phyloP scores from a whole-genome alignment of 2,113 vertebrate species.

The Accipiter virgatus region DNA sequence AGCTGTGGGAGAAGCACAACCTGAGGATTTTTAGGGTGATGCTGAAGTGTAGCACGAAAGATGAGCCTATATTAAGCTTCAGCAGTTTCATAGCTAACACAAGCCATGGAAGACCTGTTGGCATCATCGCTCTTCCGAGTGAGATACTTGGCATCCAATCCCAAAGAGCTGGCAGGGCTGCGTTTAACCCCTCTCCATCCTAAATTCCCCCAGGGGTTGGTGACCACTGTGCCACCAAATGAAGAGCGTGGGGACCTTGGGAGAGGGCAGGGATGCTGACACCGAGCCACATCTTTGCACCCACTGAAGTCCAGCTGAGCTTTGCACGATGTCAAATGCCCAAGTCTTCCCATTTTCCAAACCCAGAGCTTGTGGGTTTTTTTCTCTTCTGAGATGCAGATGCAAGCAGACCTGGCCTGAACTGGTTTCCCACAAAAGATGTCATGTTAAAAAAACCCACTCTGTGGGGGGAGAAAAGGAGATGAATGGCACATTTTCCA shows the following conservation, averaged over 20 bases:
- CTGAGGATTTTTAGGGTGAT: not conserved
- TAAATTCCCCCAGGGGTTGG: not conserved
- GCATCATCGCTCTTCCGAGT: not conserved
- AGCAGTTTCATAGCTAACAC: not conserved
- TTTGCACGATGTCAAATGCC: not conserved
- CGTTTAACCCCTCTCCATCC: not conserved
- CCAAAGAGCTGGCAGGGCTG: not conserved
- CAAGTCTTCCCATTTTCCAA: not conserved
- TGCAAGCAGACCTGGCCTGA: not conserved
- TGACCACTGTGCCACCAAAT: not conserved
- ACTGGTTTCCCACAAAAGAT: not conserved
- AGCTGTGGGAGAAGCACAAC: not conserved
- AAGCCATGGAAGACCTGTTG: not conserved
- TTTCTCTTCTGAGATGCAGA: not conserved
- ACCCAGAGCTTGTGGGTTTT: not conserved
- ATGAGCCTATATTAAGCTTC: not conserved
- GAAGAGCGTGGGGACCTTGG: not conserved
- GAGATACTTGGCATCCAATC: not conserved
- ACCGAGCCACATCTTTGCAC: rapidly evolving
- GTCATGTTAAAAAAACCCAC: not conserved
- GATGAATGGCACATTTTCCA: not conserved
- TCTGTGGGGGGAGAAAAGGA: not conserved
- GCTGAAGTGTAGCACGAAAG: not conserved
- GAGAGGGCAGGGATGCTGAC: not conserved
- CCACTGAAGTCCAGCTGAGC: not conserved